Evolutionary conservation across 1,140 invertebrate species (phyloP).

Genomic region (Laodelphax striatellus): DNA sequence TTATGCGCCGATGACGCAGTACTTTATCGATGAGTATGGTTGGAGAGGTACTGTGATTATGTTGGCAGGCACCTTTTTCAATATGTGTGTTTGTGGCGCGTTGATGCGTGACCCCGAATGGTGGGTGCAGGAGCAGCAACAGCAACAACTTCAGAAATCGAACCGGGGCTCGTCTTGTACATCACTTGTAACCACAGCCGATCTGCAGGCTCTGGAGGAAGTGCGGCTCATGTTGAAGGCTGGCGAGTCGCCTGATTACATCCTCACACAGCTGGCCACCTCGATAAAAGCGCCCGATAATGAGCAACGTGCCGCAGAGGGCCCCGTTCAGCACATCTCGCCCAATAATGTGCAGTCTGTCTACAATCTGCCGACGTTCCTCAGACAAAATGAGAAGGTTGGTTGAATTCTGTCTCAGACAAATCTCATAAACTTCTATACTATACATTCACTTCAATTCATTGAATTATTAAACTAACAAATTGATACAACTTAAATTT

Average conservation of each 20-base stretch:
- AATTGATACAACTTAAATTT: too few species aligned
- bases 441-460: too few species aligned
- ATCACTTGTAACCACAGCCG: constrained; percentile 33
- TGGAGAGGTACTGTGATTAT: constrained; percentile 81
- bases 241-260: constrained; percentile 49
- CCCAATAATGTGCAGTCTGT: constrained; percentile 43
- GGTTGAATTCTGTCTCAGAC: not conserved
- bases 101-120: constrained; percentile 78
- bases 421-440: too few species aligned
- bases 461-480: too few species aligned
- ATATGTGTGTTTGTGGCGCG: constrained; percentile 78
- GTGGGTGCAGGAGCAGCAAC: constrained; percentile 50
- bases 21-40: constrained; percentile 60
- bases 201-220: constrained; percentile 51
- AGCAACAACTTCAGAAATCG: constrained; percentile 29
- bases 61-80: constrained; percentile 70
- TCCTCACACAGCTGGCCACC: constrained; percentile 49
- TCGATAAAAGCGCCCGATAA: constrained; percentile 27
- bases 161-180: constrained; percentile 32
- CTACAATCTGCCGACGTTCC: constrained; percentile 60
- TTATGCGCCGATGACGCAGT: constrained; percentile 68
- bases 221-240: constrained; percentile 50
- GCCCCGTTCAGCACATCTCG: constrained; percentile 24
- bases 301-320: constrained; percentile 27
- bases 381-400: constrained; percentile 55